Evolutionary conservation across 2,797 vertebrate species (phyloP).

Genomic region (Pangasius sanitwongsei): DNA sequence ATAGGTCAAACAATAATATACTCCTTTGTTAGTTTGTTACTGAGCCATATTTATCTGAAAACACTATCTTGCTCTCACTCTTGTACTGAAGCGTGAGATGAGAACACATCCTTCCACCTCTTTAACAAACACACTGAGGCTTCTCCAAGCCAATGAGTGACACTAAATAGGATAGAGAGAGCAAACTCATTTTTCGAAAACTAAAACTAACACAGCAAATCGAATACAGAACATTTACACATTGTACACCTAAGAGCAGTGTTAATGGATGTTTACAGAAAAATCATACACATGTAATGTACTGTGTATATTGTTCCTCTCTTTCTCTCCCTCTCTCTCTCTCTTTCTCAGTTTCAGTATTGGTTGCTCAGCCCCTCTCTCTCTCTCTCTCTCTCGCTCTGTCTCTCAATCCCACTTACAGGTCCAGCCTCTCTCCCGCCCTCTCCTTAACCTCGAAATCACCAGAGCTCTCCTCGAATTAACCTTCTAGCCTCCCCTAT

Average conservation of each 20-base stretch:
- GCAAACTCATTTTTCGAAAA: not conserved
- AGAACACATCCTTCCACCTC: constrained; percentile 22
- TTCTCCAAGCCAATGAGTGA: constrained; percentile 9
- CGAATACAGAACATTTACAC: not conserved
- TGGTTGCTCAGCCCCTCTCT: constrained; percentile 4
- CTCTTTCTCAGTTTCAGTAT: not conserved
- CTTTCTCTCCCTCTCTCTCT: constrained; percentile 2
- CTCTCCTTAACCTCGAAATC: constrained; percentile 42
- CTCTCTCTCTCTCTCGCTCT: not conserved
- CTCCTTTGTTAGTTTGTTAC: not conserved
- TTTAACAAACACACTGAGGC: constrained; percentile 37
- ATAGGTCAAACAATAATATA: not conserved
- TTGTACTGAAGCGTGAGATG: constrained; percentile 12
- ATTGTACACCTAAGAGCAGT: not conserved
- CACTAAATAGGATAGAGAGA: not conserved
- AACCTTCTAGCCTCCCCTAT: constrained; percentile 38
- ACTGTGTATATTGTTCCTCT: not conserved
- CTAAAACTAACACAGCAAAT: not conserved
- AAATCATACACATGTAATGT: not conserved
- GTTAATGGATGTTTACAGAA: constrained; percentile 1
- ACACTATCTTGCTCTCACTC: not conserved
- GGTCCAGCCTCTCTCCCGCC: constrained; percentile 28
- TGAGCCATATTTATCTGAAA: not conserved
- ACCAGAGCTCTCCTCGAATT: constrained; percentile 38
- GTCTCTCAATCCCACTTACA: not conserved